A percentile compares a stretch with the other conserved stretches of the same genome.
Conservation (phyloP, 1,140 invertebrate genomes). For the Telenomus remus region DNA sequence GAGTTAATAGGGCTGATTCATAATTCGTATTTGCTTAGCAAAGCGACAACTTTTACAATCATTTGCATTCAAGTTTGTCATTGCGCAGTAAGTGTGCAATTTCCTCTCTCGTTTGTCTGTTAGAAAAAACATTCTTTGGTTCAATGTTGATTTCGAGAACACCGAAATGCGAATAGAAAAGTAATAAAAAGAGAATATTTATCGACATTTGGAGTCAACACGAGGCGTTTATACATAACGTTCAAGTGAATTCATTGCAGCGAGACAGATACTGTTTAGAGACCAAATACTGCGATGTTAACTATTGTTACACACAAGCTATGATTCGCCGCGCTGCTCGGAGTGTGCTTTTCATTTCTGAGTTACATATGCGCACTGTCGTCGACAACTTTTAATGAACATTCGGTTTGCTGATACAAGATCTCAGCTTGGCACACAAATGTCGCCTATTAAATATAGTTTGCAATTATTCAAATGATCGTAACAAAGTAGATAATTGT, state of each 20-base stretch:
- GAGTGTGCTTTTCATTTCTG: conserved; percentile 19
- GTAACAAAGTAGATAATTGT: conserved; percentile 58
- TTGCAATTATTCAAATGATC: conserved; percentile 52
- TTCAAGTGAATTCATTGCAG: background rate
- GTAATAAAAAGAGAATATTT: too few species aligned
- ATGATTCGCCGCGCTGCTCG: conserved; percentile 28
- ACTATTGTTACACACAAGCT: conserved; percentile 20
- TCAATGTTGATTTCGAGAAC: too few species aligned
- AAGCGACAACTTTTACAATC: too few species aligned
- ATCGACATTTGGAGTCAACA: too few species aligned
- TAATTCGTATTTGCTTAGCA: too few species aligned
- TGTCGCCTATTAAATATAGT: conserved; percentile 16
- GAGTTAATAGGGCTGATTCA: too few species aligned
- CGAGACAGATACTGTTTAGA: conserved; percentile 16
- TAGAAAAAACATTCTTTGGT: too few species aligned
- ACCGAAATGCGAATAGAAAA: too few species aligned
- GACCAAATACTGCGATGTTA: conserved; percentile 19
- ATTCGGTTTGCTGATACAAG: conserved; percentile 19
- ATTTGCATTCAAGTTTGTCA: too few species aligned
- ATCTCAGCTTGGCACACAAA: conserved; percentile 21
- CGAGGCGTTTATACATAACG: too few species aligned
- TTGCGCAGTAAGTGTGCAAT: too few species aligned
- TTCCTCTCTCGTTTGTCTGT: too few species aligned
- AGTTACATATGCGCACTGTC: background rate
- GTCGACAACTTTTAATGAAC: conserved; percentile 28